Evolutionary conservation across 2,797 vertebrate species (phyloP), one percentile per base, ranked within the genome.

Genomic region (Cryptoblepharus egeriae): DNA sequence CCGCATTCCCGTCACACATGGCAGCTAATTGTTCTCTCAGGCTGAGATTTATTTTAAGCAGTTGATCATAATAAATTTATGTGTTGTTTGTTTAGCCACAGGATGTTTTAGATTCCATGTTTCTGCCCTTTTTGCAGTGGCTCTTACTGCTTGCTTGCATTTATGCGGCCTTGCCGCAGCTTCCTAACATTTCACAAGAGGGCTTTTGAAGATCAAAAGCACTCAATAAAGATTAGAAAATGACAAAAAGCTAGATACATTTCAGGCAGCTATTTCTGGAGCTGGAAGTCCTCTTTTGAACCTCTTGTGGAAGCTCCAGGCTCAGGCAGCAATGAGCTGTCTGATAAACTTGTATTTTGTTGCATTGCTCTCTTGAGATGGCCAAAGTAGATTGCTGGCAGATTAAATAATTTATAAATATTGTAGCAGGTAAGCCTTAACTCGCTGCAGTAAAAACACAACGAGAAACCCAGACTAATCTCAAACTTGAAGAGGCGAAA

Each of bases 151-250:
- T 93, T 93, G 90, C 92, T 83, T 91, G 84, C 81, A 35, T 64
- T 86, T 83, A 81, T 88, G 84, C 87, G 92, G 86, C 83, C 88
- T 79, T 92, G 84, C 80, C 72, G 65, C 84, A 89, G 80, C 87
- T 91, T 88, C 87, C 85, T 80, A 88, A 82, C 88, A 90, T 94
- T 94, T 92, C 91, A 90, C 91, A 94, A 94, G 90, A 91, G 77
- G 72, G 88, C 39, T 42, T 42, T 42, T 79, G 63, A 77, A 82
- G 85, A 77, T 88, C 82, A 70, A 80, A 85, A 88, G 82, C 75
- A 71, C 85, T 63, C 65, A 10, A 76, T 35, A 1, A 86, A 80
- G 70, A 71, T 85, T 85, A 88, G 85, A 79, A 85, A 64, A 82
- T 58, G 88, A 86, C 61, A 92, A 92, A 94, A 94, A 91, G 87